Conservation (phyloP, 2,888 invertebrate genomes). For the Oxytorus armatus region DNA sequence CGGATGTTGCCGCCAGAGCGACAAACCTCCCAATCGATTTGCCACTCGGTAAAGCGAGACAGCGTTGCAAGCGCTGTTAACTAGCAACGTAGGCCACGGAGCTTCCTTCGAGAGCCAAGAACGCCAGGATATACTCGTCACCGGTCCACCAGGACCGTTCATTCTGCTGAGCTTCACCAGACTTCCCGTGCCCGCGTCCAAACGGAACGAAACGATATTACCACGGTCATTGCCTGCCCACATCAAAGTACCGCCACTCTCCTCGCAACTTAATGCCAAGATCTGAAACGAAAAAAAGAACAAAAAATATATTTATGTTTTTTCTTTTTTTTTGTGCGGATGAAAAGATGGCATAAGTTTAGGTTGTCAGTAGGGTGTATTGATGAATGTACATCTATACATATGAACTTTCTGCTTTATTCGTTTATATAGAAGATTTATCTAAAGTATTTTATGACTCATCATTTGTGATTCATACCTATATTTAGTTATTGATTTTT, state of each 20-base stretch:
- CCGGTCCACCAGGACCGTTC: conserved; percentile 87
- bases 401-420: too few relatives aligned
- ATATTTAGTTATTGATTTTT: too few relatives aligned
- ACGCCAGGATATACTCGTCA: conserved; percentile 91
- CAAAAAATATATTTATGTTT: too few relatives aligned
- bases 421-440: too few relatives aligned
- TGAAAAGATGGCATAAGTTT: conserved; percentile 6
- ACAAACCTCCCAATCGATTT: conserved; percentile 86
- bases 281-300: conserved; percentile 81
- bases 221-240: conserved; percentile 94
- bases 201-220: conserved; percentile 88
- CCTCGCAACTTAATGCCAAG: conserved; percentile 90
- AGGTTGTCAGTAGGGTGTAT: too few relatives aligned
- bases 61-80: conserved; percentile 91
- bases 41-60: conserved; percentile 89
- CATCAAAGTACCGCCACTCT: conserved; percentile 88
- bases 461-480: too few relatives aligned
- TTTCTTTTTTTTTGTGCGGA: too few relatives aligned
- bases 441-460: too few relatives aligned
- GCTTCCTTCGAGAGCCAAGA: conserved; percentile 93
- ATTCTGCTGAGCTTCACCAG: conserved; percentile 89
- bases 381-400: too few relatives aligned
- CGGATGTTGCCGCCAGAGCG: conserved; percentile 86
- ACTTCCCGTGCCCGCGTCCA: conserved; percentile 89
- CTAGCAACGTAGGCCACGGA: conserved; percentile 90